Conservation (phyloP, 2,888 invertebrate species). For the Caenorhabditis angaria region DNA sequence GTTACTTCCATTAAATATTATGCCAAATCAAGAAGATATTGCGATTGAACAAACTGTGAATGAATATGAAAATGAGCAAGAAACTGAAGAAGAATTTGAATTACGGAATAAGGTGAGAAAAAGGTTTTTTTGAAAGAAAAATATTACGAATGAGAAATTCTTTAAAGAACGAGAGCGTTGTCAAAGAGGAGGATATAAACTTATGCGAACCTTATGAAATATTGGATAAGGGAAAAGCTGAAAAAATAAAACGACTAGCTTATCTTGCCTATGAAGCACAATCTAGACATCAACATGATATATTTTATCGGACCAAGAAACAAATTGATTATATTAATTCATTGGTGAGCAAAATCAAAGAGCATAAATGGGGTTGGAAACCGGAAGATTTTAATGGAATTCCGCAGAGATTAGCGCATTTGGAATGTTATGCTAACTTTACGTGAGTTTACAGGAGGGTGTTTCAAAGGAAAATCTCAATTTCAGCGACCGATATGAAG, state of each 20-base stretch:
- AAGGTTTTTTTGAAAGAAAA: too few relatives aligned
- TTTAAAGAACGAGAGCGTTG: too few relatives aligned
- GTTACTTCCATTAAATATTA: constrained; percentile 64
- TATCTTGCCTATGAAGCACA: constrained; percentile 69
- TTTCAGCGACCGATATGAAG: constrained; percentile 35
- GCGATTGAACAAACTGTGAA: constrained; percentile 56
- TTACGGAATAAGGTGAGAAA: constrained; percentile 44
- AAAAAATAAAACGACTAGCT: constrained; percentile 64
- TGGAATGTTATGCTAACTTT: constrained; percentile 50
- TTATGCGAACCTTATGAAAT: constrained; percentile 46
- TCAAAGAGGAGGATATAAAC: constrained; percentile 41
- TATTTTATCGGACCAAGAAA: constrained; percentile 60
- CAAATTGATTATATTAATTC: constrained; percentile 56
- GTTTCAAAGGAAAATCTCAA: not conserved
- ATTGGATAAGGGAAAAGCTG: constrained; percentile 53
- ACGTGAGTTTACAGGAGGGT: constrained; percentile 9
- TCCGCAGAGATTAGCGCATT: constrained; percentile 49
- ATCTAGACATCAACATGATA: constrained; percentile 70
- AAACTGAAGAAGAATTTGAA: constrained; percentile 56
- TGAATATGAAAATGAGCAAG: constrained; percentile 65
- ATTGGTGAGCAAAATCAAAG: constrained; percentile 43
- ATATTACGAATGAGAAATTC: too few relatives aligned
- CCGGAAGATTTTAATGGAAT: constrained; percentile 57
- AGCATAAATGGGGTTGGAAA: constrained; percentile 66
- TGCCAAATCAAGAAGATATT: constrained; percentile 45